Evolutionary conservation across 2,113 vertebrate species (phyloP).

Genomic region (Sarotherodon lohbergeri): DNA sequence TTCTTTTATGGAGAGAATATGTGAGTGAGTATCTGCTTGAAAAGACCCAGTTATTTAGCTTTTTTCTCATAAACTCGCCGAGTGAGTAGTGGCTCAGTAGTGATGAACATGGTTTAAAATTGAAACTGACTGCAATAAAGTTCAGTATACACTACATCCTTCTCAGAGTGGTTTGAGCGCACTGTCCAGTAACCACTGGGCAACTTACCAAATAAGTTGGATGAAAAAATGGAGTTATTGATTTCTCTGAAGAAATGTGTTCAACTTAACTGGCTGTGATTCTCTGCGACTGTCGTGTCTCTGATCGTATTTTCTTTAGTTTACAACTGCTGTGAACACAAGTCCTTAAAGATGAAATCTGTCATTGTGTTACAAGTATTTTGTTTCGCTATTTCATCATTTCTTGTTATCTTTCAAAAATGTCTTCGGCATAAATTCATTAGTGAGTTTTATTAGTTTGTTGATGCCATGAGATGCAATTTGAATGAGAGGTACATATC

Average conservation of each 20-base stretch:
- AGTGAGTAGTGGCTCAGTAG: background rate
- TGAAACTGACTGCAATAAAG: background rate
- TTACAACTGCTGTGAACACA: background rate
- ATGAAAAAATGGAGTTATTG: background rate
- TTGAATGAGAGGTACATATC: background rate
- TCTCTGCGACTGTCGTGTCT: background rate
- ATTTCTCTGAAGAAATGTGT: background rate
- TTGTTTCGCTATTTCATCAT: background rate
- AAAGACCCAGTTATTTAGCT: background rate
- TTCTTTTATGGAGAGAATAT: background rate
- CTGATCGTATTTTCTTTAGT: background rate
- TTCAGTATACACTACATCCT: background rate
- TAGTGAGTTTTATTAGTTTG: background rate
- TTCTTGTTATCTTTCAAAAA: background rate
- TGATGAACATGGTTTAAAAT: background rate
- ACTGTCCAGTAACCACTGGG: background rate
- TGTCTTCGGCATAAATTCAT: background rate
- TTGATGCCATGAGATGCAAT: background rate
- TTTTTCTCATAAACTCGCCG: background rate
- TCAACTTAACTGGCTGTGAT: background rate
- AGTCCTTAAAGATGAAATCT: background rate
- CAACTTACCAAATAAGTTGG: background rate
- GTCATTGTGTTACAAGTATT: background rate
- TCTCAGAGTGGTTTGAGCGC: background rate
- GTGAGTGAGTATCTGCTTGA: background rate